Base-by-base conservation (phyloP, 2,797 vertebrate genomes). In the Pelobates cultripes region DNA sequence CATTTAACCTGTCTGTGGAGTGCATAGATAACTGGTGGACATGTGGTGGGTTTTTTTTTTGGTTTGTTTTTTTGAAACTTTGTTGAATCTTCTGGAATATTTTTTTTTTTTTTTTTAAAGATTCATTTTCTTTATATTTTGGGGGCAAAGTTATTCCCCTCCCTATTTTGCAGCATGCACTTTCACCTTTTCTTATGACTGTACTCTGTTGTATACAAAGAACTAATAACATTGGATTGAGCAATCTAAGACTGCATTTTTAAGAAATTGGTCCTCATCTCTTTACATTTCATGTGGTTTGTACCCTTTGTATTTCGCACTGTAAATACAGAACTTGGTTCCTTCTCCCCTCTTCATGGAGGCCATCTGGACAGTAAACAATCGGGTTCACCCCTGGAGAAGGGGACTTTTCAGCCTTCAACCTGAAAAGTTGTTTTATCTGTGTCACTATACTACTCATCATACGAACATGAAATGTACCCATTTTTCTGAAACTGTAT, bases 111-210 rank as follows among this genome's bases (percentile, higher is more conserved):
- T 3, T 8, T 64, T 70, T 55, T 71, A 43, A 4, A 76, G 8
- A 45, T 77, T 64, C 55, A 57, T 41, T 77, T 80, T 42, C 43
- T 76, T 66, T 76, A 79, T 66, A 60, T 13, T 74, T 67, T 71
- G 73, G 61, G 57, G 17, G 70, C 42, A 69, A 75, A 55, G 41
- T 75, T 57, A 69, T 47, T 42, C 51, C 71, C 82, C 55, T 12
- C 75, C 4, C 57, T 60, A 17, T 60, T 80, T 68, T 84, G 82
- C 82, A 79, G 82, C 82, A 80, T 84, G 82, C 82, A 84, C 82
- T 84, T 79, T 84, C 68, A 75, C 75, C 77, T 80, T 51, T 84
- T 84, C 66, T 79, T 76, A 53, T 75, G 41, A 77, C 80, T 77
- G 73, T 81, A 82, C 70, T 76, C 70, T 78, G 28, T 70, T 83